Conservation (phyloP, 2,888 invertebrate species). For the Ochropacha duplaris region DNA sequence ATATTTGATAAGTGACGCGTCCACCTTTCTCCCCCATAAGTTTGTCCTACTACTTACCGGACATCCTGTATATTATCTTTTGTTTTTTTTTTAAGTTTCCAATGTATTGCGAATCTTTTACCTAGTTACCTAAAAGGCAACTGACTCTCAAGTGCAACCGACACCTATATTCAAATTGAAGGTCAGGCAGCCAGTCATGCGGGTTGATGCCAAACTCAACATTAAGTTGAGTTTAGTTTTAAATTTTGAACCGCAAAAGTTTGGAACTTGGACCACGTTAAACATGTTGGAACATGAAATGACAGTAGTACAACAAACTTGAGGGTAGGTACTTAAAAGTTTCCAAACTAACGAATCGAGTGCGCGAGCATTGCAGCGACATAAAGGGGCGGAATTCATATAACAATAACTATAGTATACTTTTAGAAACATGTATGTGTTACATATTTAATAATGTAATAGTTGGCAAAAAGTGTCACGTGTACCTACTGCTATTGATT, state of each 20-base stretch:
- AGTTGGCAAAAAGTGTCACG: neutral
- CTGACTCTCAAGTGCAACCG: no score
- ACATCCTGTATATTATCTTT: no score
- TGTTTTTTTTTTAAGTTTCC: no score
- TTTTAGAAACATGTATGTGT: neutral
- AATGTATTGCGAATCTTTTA: no score
- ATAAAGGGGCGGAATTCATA: constrained; percentile 8
- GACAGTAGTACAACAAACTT: constrained; percentile 27
- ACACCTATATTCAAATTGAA: no score
- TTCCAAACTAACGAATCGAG: constrained; percentile 26
- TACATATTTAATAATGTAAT: neutral
- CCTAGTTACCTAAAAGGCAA: no score
- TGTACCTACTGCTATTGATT: neutral
- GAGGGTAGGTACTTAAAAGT: constrained; percentile 22
- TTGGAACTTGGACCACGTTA: constrained; percentile 7
- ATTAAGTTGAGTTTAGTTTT: no score
- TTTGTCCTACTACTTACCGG: no score
- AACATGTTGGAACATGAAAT: constrained; percentile 12
- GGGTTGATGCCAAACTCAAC: no score
- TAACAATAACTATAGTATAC: neutral
- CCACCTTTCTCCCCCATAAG: no score
- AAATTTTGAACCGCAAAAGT: neutral
- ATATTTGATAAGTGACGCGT: no score
- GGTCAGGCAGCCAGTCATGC: no score
- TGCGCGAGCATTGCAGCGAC: constrained; percentile 10